Conservation (phyloP, 2,888 invertebrate genomes). For the Dicycla oo region DNA sequence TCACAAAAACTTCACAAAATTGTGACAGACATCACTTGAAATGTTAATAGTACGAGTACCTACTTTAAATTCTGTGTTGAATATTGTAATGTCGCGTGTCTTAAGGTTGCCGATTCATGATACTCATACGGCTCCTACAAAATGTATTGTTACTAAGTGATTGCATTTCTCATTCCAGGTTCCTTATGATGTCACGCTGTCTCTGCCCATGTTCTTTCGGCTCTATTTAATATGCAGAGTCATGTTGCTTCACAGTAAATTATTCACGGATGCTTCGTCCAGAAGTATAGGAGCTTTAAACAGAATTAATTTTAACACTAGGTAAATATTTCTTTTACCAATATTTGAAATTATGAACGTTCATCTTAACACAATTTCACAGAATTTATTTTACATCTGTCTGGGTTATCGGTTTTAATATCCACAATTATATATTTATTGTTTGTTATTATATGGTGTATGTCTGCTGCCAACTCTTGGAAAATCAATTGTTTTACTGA, state of each 20-base stretch:
- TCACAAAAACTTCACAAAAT: conserved; percentile 44
- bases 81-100: conserved; percentile 59
- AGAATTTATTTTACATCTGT: background rate
- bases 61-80: conserved; percentile 23
- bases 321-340: conserved; percentile 89
- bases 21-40: conserved; percentile 70
- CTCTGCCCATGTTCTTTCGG: conserved; percentile 99
- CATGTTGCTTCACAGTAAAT: conserved; percentile 99
- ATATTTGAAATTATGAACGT: background rate
- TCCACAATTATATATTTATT: background rate
- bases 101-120: conserved; percentile 49
- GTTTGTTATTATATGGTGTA: too few species aligned
- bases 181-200: conserved; percentile 98
- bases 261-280: conserved; percentile 99
- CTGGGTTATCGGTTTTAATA: background rate
- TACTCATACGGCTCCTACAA: conserved; percentile 12
- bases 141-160: conserved; percentile 37
- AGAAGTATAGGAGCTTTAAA: conserved; percentile 99
- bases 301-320: conserved; percentile 99
- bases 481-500: background rate
- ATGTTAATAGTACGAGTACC: conserved; percentile 38
- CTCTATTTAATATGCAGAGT: conserved; percentile 99
- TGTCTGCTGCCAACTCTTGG: background rate
- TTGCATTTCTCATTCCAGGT: conserved; percentile 89
- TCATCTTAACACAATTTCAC: background rate